Evolutionary conservation across 2,888 invertebrate genomes (phyloP), one percentile per base, ranked within the genome.

Genomic region (Macaria notata): DNA sequence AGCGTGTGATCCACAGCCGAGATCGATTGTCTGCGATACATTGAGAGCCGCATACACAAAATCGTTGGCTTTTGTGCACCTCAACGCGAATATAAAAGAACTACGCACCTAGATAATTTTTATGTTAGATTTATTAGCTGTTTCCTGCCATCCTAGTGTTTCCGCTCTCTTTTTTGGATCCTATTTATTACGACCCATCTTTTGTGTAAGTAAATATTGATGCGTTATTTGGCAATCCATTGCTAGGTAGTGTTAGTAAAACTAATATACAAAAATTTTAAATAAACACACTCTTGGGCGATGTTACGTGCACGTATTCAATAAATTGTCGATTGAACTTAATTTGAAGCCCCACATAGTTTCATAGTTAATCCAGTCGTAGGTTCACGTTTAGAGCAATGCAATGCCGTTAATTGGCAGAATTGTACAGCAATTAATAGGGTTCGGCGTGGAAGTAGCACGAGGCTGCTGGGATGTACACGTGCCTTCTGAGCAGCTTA

Each of bases 21-120:
- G 79, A 82, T 79, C 83, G 80, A 89, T 88, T 89, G 86, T 87
- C 83, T 79, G 81, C 80, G 78, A 86, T 83, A 83, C 79, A 74
- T 75, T 71, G 73, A 72, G 75, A 80, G 82, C 79, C 76, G 79
- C 83, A 80, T 82, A 84, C 86, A 86, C 83, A 79, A 82, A 84
- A 81, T 78, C 71, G 78, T 80, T 71, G 79, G 83, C 84, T 81
- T 81, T 87, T 86, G 81, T 86, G 69, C 67, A 61, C 62, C 64
- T 77, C 79, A 80, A 82, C 81, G 77, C 75, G 75, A 81, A 81
- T 80, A 80, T 81, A 84, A 84, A 81, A 73, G 73, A 74, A 73
- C 72, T 75, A 75, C 83, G 84, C 83, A 81, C 84, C 83, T 85
- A 83, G 76, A 79, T 72, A 70, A 76, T 76, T 78, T 80, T 78